A percentile compares a stretch with the other conserved stretches of the same genome.
phyloP scores from a whole-genome alignment of 1,140 invertebrate species.

The Drosophila kohkoa region DNA sequence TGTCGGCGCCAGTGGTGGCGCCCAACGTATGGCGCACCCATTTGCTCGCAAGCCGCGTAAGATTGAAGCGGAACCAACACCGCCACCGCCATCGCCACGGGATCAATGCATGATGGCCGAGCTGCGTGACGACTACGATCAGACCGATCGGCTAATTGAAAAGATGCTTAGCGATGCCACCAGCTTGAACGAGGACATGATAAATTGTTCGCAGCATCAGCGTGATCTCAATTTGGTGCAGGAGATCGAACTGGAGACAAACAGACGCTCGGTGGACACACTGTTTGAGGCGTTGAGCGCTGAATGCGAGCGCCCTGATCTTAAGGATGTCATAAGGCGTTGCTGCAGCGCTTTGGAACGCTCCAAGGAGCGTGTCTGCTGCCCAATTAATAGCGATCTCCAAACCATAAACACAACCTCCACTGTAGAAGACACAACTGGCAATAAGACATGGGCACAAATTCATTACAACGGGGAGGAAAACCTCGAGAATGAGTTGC shows the following conservation, averaged over 20 bases:
- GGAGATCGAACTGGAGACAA: conserved; percentile 52
- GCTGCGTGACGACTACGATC: conserved; percentile 29
- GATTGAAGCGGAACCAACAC: conserved; percentile 26
- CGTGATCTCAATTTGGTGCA: conserved; percentile 50
- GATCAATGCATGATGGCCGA: conserved; percentile 21
- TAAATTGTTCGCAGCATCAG: conserved; percentile 35
- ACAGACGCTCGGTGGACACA: conserved; percentile 25
- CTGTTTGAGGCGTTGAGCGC: conserved; percentile 17
- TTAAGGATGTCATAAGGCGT: conserved; percentile 13
- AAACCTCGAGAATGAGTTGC: neutral
- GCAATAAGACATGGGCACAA: neutral
- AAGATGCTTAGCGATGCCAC: conserved; percentile 44
- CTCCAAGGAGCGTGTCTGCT: neutral
- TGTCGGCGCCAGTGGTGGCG: neutral
- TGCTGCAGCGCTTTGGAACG: conserved; percentile 21
- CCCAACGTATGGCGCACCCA: neutral
- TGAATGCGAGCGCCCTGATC: conserved; percentile 14
- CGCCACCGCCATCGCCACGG: conserved; percentile 65
- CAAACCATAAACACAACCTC: neutral
- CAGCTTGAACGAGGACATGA: conserved; percentile 36
- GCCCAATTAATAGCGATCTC: neutral
- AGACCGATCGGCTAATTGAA: conserved; percentile 49
- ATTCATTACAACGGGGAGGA: neutral
- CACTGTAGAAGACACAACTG: neutral
- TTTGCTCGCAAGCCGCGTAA: conserved; percentile 10